Conservation (phyloP, 2,113 vertebrate species). For the Tupaia chinensis region DNA sequence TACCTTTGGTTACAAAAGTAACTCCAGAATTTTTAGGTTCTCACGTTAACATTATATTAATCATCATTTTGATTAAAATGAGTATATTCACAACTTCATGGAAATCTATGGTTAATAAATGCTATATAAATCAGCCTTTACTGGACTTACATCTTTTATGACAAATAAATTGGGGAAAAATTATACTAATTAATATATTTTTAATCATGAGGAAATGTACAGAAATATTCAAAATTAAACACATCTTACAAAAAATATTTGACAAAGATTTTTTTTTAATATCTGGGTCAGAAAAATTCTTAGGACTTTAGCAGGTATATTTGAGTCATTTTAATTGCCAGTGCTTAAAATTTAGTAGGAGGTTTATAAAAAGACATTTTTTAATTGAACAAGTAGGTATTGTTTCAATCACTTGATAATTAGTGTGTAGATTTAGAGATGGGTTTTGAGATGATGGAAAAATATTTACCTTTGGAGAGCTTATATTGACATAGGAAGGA, state of each 20-base stretch:
- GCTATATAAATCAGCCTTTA: not conserved
- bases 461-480: not conserved
- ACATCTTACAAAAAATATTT: constrained; percentile 3
- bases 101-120: not conserved
- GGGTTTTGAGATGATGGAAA: not conserved
- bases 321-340: not conserved
- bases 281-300: not conserved
- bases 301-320: not conserved
- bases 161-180: not conserved
- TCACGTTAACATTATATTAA: not conserved
- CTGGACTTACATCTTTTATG: not conserved
- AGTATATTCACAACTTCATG: not conserved
- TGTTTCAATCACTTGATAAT: not conserved
- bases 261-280: not conserved
- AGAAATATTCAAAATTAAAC: not conserved
- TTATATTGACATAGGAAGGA: not conserved
- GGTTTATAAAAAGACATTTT: not conserved
- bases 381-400: not conserved
- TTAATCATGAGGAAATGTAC: not conserved
- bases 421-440: not conserved
- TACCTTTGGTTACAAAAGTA: not conserved
- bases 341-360: not conserved
- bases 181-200: not conserved
- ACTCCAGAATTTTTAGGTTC: not conserved
- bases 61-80: not conserved